Evolutionary conservation across 2,888 invertebrate genomes (phyloP), one percentile per base, ranked within the genome.

Genomic region (Caenorhabditis zanzibari): DNA sequence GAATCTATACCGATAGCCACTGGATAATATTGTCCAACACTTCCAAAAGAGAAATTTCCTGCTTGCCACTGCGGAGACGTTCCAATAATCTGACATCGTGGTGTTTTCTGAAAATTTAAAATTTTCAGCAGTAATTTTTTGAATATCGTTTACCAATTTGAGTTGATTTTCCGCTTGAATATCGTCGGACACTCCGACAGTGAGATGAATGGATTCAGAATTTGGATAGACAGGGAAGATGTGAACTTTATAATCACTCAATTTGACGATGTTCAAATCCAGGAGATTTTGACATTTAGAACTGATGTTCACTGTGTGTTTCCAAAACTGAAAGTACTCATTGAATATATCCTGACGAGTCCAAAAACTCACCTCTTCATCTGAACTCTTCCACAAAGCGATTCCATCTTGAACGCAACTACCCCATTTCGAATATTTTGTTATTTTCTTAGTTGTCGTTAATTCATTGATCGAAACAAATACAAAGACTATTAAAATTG

Each of bases 391-490:
- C 56, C 69, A 19, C 5, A 16, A 38, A 9, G n/a, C 54, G 41
- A 69, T 56, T 7, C 38, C 56, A 24, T 69, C 41, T 41, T 38
- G 54, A n/a, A 69, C 7, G 16, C 69, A 69, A 14, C 24, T 56
- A 24, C 26, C 56, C 69, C 69, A 69, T 26, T 54, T 38, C 24
- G 54, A 38, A n/a, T 32, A 69, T 41, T 16, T 16, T 22, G 69
- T 56, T 24, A 56, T 16, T 32, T 54, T 56, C 49, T 69, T 69
- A 9, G 49, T 24, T 41, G 7, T 69, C 54, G 69, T 69, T 38
- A 69, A 38, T 26, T 69, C 69, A 26, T 69, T 54, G 24, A 69
- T 56, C 6, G 49, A 52, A n/a, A 69, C 24, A 69, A 69, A 38
- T 7, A 69, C 41, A 24, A 69, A 56, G 16, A 56, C 24, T 22